Evolutionary conservation across 2,113 vertebrate genomes (phyloP).

Genomic region (Nesogale talazaci): DNA sequence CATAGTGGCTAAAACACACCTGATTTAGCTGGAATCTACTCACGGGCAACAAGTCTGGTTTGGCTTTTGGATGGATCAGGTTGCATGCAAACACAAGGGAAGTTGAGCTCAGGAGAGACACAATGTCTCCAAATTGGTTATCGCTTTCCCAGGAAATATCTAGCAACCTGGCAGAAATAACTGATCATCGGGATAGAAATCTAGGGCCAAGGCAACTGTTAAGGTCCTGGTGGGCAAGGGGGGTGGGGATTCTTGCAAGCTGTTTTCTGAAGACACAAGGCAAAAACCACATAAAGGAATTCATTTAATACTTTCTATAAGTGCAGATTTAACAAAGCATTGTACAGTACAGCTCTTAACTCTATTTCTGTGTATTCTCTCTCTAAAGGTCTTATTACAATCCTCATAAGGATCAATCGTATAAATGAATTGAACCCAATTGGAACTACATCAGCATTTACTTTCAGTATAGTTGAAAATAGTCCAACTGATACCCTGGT

Average conservation of each 20-base stretch:
- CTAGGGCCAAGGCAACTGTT: neutral
- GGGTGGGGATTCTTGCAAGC: neutral
- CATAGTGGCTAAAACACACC: too few species aligned
- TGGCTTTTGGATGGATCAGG: neutral
- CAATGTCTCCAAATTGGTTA: neutral
- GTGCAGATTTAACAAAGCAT: too few species aligned
- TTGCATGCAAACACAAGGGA: neutral
- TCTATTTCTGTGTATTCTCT: neutral
- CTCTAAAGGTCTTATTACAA: conserved; percentile 45
- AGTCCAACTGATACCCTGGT: conserved; percentile 47
- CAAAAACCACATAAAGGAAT: neutral
- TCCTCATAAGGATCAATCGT: conserved; percentile 62
- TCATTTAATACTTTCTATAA: neutral
- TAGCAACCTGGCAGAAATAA: neutral
- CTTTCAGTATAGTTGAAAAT: conserved; percentile 69
- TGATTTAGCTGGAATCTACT: too few species aligned
- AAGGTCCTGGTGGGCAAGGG: neutral
- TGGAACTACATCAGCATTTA: neutral
- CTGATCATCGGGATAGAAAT: neutral
- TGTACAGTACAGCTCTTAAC: neutral
- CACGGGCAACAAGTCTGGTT: too few species aligned
- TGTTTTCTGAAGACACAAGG: neutral
- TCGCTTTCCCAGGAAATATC: neutral
- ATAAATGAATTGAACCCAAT: conserved; percentile 52
- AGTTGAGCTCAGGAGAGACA: neutral